phyloP scores from a whole-genome alignment of 2,888 invertebrate genomes.

The Adineta ricciae region DNA sequence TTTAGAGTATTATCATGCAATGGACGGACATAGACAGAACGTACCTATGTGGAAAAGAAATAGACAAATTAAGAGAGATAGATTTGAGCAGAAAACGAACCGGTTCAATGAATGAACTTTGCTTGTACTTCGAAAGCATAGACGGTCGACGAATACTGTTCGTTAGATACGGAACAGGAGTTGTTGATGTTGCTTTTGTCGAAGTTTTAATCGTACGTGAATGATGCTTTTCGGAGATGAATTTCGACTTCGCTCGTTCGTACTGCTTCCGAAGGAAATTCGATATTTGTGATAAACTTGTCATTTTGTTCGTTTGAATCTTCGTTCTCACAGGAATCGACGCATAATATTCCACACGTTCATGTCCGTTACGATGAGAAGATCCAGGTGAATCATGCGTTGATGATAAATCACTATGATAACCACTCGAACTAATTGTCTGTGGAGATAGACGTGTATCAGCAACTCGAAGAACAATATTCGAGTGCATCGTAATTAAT shows the following conservation, averaged over 20 bases:
- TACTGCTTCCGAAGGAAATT: not conserved
- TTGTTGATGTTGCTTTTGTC: not conserved
- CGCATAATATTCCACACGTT: not conserved
- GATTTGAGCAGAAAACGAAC: not conserved
- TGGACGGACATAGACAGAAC: not conserved
- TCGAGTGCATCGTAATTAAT: not conserved
- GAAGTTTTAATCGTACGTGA: not conserved
- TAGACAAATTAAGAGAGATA: too few relatives aligned
- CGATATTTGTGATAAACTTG: not conserved
- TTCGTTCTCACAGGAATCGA: not conserved
- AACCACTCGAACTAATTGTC: constrained; percentile 7
- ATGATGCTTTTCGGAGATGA: not conserved
- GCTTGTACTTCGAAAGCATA: not conserved
- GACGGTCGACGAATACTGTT: not conserved
- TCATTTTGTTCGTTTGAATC: not conserved
- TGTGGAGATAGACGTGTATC: not conserved
- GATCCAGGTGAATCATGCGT: not conserved
- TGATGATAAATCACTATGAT: constrained; percentile 17
- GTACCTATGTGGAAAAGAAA: not conserved
- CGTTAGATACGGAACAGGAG: not conserved
- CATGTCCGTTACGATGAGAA: too few relatives aligned
- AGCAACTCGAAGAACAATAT: not conserved
- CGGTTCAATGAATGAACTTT: not conserved
- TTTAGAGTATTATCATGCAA: not conserved
- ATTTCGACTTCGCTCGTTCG: constrained; percentile 3